Base-by-base conservation (phyloP, 2,888 invertebrate species). In the Celastrina argiolus region DNA sequence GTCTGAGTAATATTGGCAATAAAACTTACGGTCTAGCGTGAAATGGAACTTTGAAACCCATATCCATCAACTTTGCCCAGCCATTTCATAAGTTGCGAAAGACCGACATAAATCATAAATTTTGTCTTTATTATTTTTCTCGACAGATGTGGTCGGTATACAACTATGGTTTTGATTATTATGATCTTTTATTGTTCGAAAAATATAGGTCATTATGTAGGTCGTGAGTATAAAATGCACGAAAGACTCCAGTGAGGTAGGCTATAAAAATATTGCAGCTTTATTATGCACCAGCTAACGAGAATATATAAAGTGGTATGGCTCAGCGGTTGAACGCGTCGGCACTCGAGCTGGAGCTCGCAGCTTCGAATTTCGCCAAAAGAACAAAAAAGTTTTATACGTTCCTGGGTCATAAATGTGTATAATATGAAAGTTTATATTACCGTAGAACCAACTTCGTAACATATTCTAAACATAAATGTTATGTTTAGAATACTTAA, bases 251-350 rank as follows among this genome's bases (percentile, higher is more conserved):
- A 22, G 6, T 36, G 12, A 22, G 39, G 14, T 22, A 22, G 39
- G 22, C 18, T 61, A 61, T 61, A 61, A 61, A 61, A 61, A 51
- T 51, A 51, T 51, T 51, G 51, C 51, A 22, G 14, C 22, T 12
- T 51, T 51, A 22, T 51, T 51, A 51, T 51, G 51, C 51, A 51
- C 51, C 26, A 51, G 26, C 26, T 51, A 51, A 51, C 26, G 51
- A 26, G 51, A 51, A 51, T 22, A 51, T 22, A 51, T 51, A 51
- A 51, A 18, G 10, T n/a, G n/a, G n/a, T n/a, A n/a, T n/a, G n/a
- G n/a, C n/a, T n/a, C n/a, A n/a, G n/a, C n/a, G n/a, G n/a, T n/a
- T n/a, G n/a, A n/a, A n/a, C n/a, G n/a, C n/a, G n/a, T n/a, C n/a
- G n/a, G n/a, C n/a, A n/a, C n/a, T n/a, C n/a, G n/a, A n/a, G n/a